Percentiles rank a stretch among this genome's conserved stretches.
phyloP scores from a whole-genome alignment of 2,888 invertebrate genomes.

The Agriopis leucophaearia region DNA sequence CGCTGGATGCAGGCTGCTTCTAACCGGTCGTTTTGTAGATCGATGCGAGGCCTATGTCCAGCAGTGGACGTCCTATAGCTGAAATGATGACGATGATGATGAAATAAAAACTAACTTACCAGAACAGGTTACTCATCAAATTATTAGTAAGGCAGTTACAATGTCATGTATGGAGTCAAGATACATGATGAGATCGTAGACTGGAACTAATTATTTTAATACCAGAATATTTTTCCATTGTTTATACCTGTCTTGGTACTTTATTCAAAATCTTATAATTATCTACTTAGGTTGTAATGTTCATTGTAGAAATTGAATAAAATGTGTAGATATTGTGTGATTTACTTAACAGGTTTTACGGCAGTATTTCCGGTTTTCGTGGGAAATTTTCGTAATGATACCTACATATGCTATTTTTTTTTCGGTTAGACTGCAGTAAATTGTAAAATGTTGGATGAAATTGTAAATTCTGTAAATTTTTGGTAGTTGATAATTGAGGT shows the following conservation, averaged over 20 bases:
- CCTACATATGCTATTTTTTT: too few species aligned
- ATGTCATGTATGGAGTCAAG: neutral
- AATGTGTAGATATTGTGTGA: neutral
- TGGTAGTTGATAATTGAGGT: too few species aligned
- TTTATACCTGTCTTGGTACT: neutral
- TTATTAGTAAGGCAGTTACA: slow-evolving; percentile 1
- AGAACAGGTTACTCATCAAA: slow-evolving; percentile 4
- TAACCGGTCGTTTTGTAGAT: too few species aligned
- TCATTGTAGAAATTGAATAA: neutral
- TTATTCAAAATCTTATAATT: slow-evolving; percentile 4
- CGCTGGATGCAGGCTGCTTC: too few species aligned
- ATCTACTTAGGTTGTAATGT: slow-evolving; percentile 5
- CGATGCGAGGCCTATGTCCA: too few species aligned
- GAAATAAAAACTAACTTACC: too few species aligned
- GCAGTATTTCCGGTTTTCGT: neutral
- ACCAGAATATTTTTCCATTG: slow-evolving; percentile 13
- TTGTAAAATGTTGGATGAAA: too few species aligned
- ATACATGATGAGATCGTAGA: slow-evolving; percentile 3
- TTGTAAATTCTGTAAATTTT: too few species aligned
- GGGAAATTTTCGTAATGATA: neutral
- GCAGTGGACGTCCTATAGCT: too few species aligned
- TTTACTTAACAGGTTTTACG: neutral
- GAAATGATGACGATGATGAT: too few species aligned
- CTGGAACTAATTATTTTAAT: slow-evolving; percentile 26
- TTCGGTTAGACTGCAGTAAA: too few species aligned